phyloP scores from a whole-genome alignment of 2,888 invertebrate genomes.

The Drosophila putrida region DNA sequence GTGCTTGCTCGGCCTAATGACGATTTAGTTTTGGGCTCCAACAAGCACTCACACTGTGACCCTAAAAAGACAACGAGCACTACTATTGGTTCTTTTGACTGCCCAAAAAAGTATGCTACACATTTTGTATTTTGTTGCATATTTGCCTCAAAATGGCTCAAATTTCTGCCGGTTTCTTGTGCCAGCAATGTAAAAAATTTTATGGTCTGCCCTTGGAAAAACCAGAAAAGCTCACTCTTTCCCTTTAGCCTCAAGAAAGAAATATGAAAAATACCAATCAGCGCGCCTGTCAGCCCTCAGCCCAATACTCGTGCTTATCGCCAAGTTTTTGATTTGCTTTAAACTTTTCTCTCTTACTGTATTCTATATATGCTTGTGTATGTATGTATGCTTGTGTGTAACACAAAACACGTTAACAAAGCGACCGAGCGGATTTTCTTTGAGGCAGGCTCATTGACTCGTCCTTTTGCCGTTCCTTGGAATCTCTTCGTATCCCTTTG shows the following conservation, averaged over 20 bases:
- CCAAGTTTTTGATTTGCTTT: slow-evolving; percentile 77
- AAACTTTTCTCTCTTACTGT: slow-evolving; percentile 63
- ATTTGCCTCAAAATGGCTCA: slow-evolving; percentile 70
- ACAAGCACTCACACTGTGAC: background rate
- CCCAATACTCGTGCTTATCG: slow-evolving; percentile 78
- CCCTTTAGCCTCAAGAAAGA: slow-evolving; percentile 13
- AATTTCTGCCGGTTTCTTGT: slow-evolving; percentile 51
- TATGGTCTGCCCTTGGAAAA: slow-evolving; percentile 65
- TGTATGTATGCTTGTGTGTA: slow-evolving; percentile 17
- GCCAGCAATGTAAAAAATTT: slow-evolving; percentile 71
- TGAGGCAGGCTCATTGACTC: slow-evolving; percentile 60
- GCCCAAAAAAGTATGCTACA: slow-evolving; percentile 55
- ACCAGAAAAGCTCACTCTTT: slow-evolving; percentile 9
- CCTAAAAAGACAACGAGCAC: background rate
- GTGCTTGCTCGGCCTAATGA: slow-evolving; percentile 25
- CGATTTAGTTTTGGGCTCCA: slow-evolving; percentile 23
- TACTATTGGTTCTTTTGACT: slow-evolving; percentile 3
- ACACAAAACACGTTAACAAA: slow-evolving; percentile 53
- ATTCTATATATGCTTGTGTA: slow-evolving; percentile 5
- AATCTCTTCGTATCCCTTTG: slow-evolving; percentile 63
- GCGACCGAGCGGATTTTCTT: slow-evolving; percentile 59
- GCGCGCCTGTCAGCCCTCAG: slow-evolving; percentile 72
- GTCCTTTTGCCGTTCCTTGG: slow-evolving; percentile 38
- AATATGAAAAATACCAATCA: slow-evolving; percentile 72
- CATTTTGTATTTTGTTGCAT: slow-evolving; percentile 59